phyloP scores from a whole-genome alignment of 2,113 vertebrate genomes.

The Triplophysa rosa region DNA sequence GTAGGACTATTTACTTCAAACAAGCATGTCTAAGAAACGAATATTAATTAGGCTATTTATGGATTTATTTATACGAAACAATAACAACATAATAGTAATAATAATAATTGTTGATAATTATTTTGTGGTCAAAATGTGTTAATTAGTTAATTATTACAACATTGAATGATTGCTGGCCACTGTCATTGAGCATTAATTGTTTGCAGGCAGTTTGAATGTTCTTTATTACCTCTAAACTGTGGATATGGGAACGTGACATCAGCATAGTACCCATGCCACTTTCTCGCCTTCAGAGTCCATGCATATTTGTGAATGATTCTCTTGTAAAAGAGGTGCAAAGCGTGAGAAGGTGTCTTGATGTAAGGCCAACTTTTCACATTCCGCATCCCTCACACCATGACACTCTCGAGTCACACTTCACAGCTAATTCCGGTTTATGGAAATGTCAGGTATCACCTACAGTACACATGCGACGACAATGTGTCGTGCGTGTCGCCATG shows the following conservation, averaged over 20 bases:
- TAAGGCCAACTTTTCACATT: slow-evolving; percentile 69
- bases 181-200: neutral
- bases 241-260: slow-evolving; percentile 54
- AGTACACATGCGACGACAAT: slow-evolving; percentile 64
- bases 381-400: slow-evolving; percentile 69
- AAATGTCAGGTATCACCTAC: slow-evolving; percentile 56
- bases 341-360: slow-evolving; percentile 68
- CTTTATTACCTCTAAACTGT: slow-evolving; percentile 37
- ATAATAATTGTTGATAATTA: neutral
- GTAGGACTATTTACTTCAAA: too few relatives aligned
- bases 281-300: slow-evolving; percentile 55
- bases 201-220: slow-evolving; percentile 3
- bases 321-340: slow-evolving; percentile 83
- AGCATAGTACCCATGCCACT: slow-evolving; percentile 55
- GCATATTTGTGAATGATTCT: slow-evolving; percentile 68
- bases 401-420: slow-evolving; percentile 78
- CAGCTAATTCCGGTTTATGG: slow-evolving; percentile 81
- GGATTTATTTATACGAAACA: too few relatives aligned
- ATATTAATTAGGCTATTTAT: too few relatives aligned
- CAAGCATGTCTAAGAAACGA: too few relatives aligned
- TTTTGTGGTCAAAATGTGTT: neutral
- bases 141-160: neutral
- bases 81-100: neutral
- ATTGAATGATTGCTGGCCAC: neutral
- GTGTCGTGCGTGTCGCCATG: slow-evolving; percentile 48